These are phyloP conservation scores for Notospermus geniculatus DNA, from an alignment of 1,140 invertebrate species.

Conservation along the genomic window DNA sequence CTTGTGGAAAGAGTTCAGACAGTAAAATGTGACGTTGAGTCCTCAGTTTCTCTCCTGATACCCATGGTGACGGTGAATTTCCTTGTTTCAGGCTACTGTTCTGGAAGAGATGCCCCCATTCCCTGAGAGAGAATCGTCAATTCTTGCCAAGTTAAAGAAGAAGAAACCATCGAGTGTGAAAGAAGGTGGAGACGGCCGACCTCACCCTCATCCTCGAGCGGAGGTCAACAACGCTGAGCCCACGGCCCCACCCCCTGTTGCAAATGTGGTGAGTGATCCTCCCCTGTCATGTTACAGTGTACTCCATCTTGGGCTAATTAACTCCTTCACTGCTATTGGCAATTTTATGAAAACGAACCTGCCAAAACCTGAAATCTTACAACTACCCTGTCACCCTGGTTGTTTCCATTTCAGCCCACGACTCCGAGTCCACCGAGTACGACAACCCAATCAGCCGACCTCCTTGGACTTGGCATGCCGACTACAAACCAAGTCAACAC, in stretches of 20 bases:
- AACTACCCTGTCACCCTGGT: no score
- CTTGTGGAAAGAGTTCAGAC: no score
- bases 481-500: constrained; percentile 6
- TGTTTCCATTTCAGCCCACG: background rate
- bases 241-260: background rate
- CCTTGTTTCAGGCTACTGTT: constrained; percentile 77
- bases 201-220: constrained; percentile 19
- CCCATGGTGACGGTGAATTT: background rate
- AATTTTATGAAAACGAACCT: no score
- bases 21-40: no score
- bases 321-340: no score
- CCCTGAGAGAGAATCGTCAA: constrained; percentile 95
- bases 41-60: no score
- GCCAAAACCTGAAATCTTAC: no score
- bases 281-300: no score
- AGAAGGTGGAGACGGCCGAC: constrained; percentile 37
- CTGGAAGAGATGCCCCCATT: constrained; percentile 99
- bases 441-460: constrained; percentile 31
- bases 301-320: no score
- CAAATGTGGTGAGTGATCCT: no score
- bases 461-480: constrained; percentile 34
- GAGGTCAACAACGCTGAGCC: constrained; percentile 31
- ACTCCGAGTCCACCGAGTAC: constrained; percentile 24
- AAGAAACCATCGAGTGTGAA: constrained; percentile 72
- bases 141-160: constrained; percentile 90